Base-by-base conservation (phyloP, 37 sponge, comb jelly and placozoan genomes). In the Tethya wilhelma region DNA sequence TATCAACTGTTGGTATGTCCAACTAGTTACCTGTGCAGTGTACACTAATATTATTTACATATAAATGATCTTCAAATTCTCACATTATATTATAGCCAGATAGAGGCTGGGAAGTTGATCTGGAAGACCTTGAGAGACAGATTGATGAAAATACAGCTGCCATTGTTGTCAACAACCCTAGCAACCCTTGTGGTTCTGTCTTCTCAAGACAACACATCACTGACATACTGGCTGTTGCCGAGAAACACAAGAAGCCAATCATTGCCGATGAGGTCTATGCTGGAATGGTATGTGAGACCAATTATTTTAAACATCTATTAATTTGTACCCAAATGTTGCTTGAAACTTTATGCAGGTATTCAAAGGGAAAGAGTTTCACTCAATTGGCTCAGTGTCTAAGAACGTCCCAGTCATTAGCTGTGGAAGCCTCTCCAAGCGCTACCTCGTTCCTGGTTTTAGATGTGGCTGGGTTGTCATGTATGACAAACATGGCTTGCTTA, bases 161-260 rank as follows among this genome's bases (percentile, higher is more conserved):
- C 55, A 86, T 98, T 6, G 44, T 98, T 4, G 77, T 98, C 37
- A 93, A 83, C 66, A 92, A 96, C 79, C 99, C 99, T 4, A 86
- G 89, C 59, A 96, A 98, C 76, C 99, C 96, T 22, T 98, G 98
- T 89, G 98, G 98, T n/a, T 89, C 93, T 20, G 93, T 90, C 30
- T 98, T 81, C 84, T 81, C 93, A 4, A 44, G 64, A 30, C 34
- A 90, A 26, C 96, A 98, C 80, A 64, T 91, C 19, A 38, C 6
- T 6, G 98, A 90, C 38, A 83, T 98, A 33, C 49, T 84, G 57
- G 46, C 78, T 32, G 73, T 98, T 4, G 98, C 98, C 1, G 87
- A 79, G 55, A 90, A 44, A 44, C 80, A 93, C 63, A 66, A 64
- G 23, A 62, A 93, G 29, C 96, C 94, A 62, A 82, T 98, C 46